A percentile compares a stretch with the other conserved stretches of the same genome.
phyloP scores from a whole-genome alignment of 2,797 vertebrate species.

The Meriones psammophilus region DNA sequence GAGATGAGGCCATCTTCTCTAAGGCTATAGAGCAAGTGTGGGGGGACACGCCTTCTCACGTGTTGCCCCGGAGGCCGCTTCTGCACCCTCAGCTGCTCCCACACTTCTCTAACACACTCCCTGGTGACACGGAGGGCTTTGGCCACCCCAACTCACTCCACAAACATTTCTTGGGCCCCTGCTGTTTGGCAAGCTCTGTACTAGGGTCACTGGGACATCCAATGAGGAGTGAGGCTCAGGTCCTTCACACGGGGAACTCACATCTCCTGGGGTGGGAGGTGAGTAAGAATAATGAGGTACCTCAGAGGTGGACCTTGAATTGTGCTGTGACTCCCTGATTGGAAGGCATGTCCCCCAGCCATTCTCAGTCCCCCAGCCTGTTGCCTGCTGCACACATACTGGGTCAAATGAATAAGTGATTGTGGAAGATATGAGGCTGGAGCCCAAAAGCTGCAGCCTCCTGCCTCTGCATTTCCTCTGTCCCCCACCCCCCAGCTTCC shows the following conservation, averaged over 20 bases:
- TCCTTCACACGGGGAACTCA: background rate
- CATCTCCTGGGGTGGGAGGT: background rate
- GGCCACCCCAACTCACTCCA: background rate
- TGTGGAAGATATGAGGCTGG: too few relatives aligned
- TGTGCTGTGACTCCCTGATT: background rate
- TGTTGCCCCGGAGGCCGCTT: too few relatives aligned
- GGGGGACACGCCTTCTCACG: too few relatives aligned
- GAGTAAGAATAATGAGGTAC: background rate
- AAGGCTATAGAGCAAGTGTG: background rate
- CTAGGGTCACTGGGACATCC: background rate
- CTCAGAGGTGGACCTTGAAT: background rate
- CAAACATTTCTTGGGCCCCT: background rate
- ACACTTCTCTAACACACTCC: background rate
- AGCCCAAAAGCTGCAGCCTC: background rate
- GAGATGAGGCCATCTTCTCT: background rate
- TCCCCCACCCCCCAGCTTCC: background rate
- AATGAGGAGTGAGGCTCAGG: background rate
- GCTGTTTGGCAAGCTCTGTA: background rate
- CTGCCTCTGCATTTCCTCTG: background rate
- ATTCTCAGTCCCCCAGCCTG: background rate
- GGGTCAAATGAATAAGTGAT: background rate
- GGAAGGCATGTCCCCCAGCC: too few relatives aligned
- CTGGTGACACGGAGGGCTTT: background rate
- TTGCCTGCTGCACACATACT: background rate
- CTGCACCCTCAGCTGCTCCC: accelerated